Percentiles rank a stretch among this genome's conserved stretches.
phyloP scores from a whole-genome alignment of 1,140 invertebrate genomes.

The Olivierus martensii region DNA sequence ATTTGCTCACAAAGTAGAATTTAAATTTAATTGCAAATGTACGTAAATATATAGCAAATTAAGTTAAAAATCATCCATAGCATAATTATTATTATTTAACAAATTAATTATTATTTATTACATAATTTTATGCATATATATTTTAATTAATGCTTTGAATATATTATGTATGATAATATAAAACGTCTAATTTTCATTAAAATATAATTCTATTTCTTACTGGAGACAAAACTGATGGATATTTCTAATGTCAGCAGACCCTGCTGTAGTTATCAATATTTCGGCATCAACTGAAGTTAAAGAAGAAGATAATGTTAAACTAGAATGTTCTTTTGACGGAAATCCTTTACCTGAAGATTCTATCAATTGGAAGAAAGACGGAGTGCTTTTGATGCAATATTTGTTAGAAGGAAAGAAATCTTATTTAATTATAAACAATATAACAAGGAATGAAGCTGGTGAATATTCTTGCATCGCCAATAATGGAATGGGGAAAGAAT shows the following conservation, averaged over 20 bases:
- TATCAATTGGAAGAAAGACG: conserved; percentile 64
- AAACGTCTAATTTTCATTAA: too few relatives aligned
- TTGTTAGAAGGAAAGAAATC: conserved; percentile 56
- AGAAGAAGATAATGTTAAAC: conserved; percentile 27
- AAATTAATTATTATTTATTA: too few relatives aligned
- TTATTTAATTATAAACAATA: conserved; percentile 58
- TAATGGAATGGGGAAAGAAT: conserved; percentile 42
- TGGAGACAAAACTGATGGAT: too few relatives aligned
- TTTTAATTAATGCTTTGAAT: too few relatives aligned
- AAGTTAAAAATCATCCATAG: too few relatives aligned
- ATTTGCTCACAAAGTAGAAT: too few relatives aligned
- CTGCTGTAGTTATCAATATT: conserved; percentile 33
- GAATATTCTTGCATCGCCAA: conserved; percentile 87
- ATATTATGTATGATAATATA: too few relatives aligned
- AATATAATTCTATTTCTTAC: too few relatives aligned
- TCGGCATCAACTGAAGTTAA: conserved; percentile 58
- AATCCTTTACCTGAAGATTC: conserved; percentile 40
- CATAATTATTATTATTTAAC: too few relatives aligned
- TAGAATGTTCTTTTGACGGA: conserved; percentile 13
- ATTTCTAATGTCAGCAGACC: conserved; percentile 2
- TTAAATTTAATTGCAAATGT: too few relatives aligned
- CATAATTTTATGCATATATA: too few relatives aligned
- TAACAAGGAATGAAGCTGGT: conserved; percentile 66
- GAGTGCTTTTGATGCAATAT: conserved; percentile 36
- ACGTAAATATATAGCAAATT: too few relatives aligned